Evolutionary conservation across 2,113 vertebrate species (phyloP).

Genomic region (Hemiprocne comata): DNA sequence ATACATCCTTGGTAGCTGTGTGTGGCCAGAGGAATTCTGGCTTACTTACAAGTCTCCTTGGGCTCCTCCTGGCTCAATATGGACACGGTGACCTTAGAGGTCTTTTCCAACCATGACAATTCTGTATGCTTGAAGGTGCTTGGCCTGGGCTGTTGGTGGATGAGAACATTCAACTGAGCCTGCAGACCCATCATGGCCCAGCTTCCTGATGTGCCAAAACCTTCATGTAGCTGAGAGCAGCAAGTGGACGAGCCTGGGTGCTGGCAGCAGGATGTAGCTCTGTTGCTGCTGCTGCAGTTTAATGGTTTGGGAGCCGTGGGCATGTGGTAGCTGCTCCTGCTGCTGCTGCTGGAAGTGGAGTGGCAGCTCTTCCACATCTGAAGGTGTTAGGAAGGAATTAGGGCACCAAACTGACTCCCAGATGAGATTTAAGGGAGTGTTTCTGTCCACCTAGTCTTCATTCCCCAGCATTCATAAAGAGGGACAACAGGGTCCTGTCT

Average conservation of each 20-base stretch:
- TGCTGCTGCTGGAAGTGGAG: background rate
- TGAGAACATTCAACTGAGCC: background rate
- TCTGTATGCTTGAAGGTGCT: background rate
- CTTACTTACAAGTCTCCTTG: background rate
- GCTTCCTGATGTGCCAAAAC: fast-evolving
- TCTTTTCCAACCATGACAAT: too few relatives aligned
- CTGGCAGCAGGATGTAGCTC: background rate
- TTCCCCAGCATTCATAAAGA: background rate
- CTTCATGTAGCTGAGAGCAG: background rate
- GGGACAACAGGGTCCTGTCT: background rate
- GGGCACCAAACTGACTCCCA: background rate
- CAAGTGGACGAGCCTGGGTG: background rate
- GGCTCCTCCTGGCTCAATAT: background rate
- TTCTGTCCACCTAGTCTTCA: background rate
- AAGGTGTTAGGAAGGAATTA: background rate
- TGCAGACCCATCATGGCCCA: background rate
- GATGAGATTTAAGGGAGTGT: background rate
- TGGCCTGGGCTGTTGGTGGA: background rate
- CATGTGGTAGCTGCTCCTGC: background rate
- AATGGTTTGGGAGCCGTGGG: background rate
- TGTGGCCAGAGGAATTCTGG: background rate
- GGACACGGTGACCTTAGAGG: too few relatives aligned
- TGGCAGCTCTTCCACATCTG: background rate
- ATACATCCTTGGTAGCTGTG: background rate
- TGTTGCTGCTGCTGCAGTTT: fast-evolving